phyloP scores from a whole-genome alignment of 2,888 invertebrate genomes.

The Meta bourneti region DNA sequence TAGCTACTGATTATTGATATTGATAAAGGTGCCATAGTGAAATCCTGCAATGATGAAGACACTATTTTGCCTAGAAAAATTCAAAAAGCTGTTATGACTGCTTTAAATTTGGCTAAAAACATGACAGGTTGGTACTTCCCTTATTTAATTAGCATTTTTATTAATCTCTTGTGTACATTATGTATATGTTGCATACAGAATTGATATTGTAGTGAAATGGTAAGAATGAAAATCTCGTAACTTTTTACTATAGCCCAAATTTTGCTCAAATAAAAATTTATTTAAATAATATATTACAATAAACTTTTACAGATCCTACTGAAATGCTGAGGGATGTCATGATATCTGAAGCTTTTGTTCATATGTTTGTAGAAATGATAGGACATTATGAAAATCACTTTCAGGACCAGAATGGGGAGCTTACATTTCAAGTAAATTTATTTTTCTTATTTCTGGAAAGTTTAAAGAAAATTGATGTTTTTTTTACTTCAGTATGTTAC shows the following conservation, averaged over 20 bases:
- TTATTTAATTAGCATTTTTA: neutral
- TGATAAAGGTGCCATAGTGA: conserved; percentile 84
- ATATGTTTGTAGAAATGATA: conserved; percentile 89
- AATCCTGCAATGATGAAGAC: conserved; percentile 88
- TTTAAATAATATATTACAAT: no score
- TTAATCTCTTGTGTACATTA: neutral
- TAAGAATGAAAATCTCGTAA: neutral
- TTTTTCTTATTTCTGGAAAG: neutral
- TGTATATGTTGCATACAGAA: neutral
- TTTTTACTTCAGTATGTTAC: conserved; percentile 69
- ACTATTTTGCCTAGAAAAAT: conserved; percentile 87
- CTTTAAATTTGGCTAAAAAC: conserved; percentile 81
- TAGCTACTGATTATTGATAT: conserved; percentile 86
- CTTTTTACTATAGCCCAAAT: neutral
- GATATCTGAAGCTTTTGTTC: conserved; percentile 89
- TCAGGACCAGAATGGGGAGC: conserved; percentile 82
- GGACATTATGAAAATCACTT: conserved; percentile 86
- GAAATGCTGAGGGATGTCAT: conserved; percentile 86
- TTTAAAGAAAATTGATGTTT: no score
- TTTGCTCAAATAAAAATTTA: neutral
- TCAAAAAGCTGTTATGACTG: conserved; percentile 86
- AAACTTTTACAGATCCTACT: conserved; percentile 80
- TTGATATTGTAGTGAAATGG: neutral
- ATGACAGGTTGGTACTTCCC: conserved; percentile 79
- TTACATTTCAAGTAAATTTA: conserved; percentile 81